Evolutionary conservation across 2,888 invertebrate genomes (phyloP).

Genomic region (Parnassius glacialis): DNA sequence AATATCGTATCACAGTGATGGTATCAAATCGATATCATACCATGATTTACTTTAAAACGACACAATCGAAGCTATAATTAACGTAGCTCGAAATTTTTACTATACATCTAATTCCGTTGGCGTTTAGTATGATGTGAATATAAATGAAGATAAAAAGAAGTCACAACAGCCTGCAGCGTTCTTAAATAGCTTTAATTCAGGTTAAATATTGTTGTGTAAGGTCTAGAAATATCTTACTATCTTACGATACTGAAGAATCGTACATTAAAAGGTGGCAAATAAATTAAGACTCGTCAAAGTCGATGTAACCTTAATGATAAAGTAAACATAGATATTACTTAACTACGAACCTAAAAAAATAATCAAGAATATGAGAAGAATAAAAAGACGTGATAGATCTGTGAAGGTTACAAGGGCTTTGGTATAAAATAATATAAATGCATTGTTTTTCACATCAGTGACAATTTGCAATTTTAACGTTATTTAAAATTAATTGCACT

Average conservation of each 20-base stretch:
- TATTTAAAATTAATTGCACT: no score
- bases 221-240: constrained; percentile 12
- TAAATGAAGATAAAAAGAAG: constrained; percentile 5
- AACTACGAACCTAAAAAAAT: neutral
- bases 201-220: constrained; percentile 16
- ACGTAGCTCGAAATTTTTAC: constrained; percentile 40
- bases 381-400: neutral
- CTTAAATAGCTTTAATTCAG: constrained; percentile 9
- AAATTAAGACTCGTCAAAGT: constrained; percentile 2
- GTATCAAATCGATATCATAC: constrained; percentile 39
- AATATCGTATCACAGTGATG: constrained; percentile 43
- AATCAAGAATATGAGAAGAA: no score
- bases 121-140: constrained; percentile 33
- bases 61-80: constrained; percentile 40
- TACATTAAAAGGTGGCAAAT: constrained; percentile 8
- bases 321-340: neutral
- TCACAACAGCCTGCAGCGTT: constrained; percentile 18
- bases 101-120: constrained; percentile 43
- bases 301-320: constrained; percentile 10
- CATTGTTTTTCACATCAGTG: constrained; percentile 1
- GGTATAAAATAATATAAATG: constrained; percentile 5
- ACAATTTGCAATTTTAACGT: neutral
- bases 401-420: constrained; percentile 1
- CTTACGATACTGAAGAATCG: constrained; percentile 8
- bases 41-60: constrained; percentile 29